A percentile compares a stretch with the other conserved stretches of the same genome.
Conservation (phyloP, 2,888 invertebrate genomes). For the Matsumyia berberina region DNA sequence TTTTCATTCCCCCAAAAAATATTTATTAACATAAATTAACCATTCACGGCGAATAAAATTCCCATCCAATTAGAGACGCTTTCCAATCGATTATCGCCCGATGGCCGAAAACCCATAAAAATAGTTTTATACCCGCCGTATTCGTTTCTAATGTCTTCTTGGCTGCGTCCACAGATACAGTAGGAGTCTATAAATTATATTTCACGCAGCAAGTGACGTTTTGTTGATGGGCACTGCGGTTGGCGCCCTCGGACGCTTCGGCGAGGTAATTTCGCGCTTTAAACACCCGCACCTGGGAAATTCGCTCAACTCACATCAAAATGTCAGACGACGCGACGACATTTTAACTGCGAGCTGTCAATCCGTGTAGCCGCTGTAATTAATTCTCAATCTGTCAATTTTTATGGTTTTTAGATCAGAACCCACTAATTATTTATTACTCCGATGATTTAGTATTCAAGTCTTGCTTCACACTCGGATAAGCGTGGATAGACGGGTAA, state of each 20-base stretch:
- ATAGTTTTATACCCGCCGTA: conserved; percentile 46
- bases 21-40: conserved; percentile 62
- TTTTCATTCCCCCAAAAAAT: conserved; percentile 42
- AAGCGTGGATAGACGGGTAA: conserved; percentile 15
- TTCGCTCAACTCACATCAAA: conserved; percentile 27
- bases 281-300: conserved; percentile 16
- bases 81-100: conserved; percentile 63
- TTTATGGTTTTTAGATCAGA: conserved; percentile 68
- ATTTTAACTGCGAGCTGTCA: conserved; percentile 60
- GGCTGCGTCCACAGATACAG: conserved; percentile 40
- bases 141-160: conserved; percentile 15
- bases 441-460: conserved; percentile 52
- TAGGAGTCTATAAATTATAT: conserved; percentile 67
- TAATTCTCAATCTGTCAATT: conserved; percentile 65
- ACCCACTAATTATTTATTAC: conserved; percentile 61
- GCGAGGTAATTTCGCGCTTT: conserved; percentile 4
- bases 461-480: conserved; percentile 48
- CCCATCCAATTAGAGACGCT: conserved; percentile 64
- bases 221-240: conserved; percentile 25
- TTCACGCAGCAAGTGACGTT: conserved; percentile 42
- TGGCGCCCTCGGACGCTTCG: conserved; percentile 24
- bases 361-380: conserved; percentile 23
- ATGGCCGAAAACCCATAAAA: conserved; percentile 57
- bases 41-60: conserved; percentile 60
- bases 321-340: conserved; percentile 43